Percentiles rank a stretch among this genome's conserved stretches.
phyloP scores from a whole-genome alignment of 37 sponge, comb jelly and placozoan species.

The Geodia barretti region DNA sequence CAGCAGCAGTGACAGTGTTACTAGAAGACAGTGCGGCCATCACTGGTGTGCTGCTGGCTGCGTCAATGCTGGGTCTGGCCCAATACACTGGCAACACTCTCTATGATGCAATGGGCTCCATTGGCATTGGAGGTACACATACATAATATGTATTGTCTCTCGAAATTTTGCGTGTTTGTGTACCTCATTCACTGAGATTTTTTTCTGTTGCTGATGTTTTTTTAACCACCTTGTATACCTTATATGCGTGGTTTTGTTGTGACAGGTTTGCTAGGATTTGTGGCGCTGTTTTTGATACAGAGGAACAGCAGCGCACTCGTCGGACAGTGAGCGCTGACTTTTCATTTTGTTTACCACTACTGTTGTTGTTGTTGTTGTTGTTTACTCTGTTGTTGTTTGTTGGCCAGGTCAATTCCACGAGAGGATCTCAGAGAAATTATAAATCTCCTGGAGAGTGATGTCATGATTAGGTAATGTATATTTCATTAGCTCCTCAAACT shows the following conservation, averaged over 20 bases:
- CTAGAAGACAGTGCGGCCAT: slow-evolving; percentile 98
- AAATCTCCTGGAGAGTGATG: slow-evolving; percentile 80
- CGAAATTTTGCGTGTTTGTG: background rate
- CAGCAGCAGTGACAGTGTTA: slow-evolving; percentile 95
- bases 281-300: slow-evolving; percentile 93
- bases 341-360: background rate
- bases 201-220: background rate
- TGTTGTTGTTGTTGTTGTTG: slow-evolving; percentile 4
- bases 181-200: too few species aligned
- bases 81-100: slow-evolving; percentile 82
- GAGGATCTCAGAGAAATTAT: slow-evolving; percentile 69
- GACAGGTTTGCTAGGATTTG: slow-evolving; percentile 85
- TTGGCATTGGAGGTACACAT: slow-evolving; percentile 82
- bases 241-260: background rate
- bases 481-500: too few species aligned
- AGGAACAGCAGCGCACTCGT: slow-evolving; percentile 96
- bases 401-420: slow-evolving; percentile 72
- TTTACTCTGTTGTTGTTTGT: background rate
- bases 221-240: background rate
- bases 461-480: slow-evolving; percentile 77
- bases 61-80: slow-evolving; percentile 72
- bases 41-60: slow-evolving; percentile 83
- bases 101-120: slow-evolving; percentile 96
- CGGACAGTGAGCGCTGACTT: slow-evolving; percentile 67
- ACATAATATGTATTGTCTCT: background rate